phyloP scores from a whole-genome alignment of 1,140 invertebrate genomes.

The Rhyzopertha dominica region DNA sequence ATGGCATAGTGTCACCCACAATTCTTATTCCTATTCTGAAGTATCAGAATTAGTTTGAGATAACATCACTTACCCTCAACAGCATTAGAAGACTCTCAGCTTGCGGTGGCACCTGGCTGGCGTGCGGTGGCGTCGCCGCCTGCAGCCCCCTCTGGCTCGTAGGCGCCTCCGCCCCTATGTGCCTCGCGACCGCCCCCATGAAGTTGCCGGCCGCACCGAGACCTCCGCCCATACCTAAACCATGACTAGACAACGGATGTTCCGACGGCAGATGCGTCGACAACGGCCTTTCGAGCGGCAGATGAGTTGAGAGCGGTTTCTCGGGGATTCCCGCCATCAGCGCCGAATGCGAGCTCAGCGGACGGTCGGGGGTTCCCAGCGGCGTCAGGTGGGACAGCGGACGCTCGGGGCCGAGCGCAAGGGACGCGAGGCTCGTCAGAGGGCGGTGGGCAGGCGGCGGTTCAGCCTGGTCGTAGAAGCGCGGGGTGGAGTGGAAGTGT shows the following conservation, averaged over 20 bases:
- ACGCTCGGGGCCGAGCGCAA: constrained; percentile 38
- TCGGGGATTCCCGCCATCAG: constrained; percentile 24
- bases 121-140: constrained; percentile 64
- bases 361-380: constrained; percentile 40
- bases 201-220: constrained; percentile 43
- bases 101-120: constrained; percentile 67
- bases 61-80: constrained; percentile 54
- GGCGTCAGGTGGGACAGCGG: constrained; percentile 44
- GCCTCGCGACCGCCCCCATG: constrained; percentile 47
- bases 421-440: constrained; percentile 46
- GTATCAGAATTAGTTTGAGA: too few relatives aligned
- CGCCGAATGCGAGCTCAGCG: constrained; percentile 35
- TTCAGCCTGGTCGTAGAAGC: constrained; percentile 42
- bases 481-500: constrained; percentile 45
- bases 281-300: constrained; percentile 22
- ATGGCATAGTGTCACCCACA: too few relatives aligned
- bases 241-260: constrained; percentile 20
- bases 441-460: constrained; percentile 62
- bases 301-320: constrained; percentile 18
- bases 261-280: constrained; percentile 21
- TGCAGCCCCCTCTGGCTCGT: constrained; percentile 53
- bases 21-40: too few relatives aligned
- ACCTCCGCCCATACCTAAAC: constrained; percentile 27
- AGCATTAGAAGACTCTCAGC: constrained; percentile 74
- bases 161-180: constrained; percentile 50